These are phyloP conservation scores for Athrips mouffetella DNA, from an alignment of 2,888 invertebrate genomes.

Conservation along the genomic window DNA sequence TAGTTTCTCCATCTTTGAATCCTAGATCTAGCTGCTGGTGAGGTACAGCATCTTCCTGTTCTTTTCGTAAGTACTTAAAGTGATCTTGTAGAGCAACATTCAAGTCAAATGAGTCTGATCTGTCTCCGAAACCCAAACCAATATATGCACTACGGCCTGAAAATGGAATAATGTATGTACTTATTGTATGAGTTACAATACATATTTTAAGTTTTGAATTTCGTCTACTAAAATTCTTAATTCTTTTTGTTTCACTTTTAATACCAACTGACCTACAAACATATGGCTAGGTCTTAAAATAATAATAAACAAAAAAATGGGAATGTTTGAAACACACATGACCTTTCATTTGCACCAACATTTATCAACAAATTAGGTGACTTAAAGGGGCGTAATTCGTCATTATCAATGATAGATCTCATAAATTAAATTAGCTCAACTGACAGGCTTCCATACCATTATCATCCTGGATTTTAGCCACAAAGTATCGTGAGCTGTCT, in stretches of 20 bases:
- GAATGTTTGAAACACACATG: too few relatives aligned
- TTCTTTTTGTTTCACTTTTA: too few relatives aligned
- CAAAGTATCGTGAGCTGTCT: conserved; percentile 99
- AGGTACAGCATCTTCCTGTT: conserved; percentile 86
- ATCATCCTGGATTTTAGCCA: conserved; percentile 95
- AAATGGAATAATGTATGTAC: conserved; percentile 24
- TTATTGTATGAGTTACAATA: too few relatives aligned
- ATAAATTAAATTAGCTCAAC: not conserved
- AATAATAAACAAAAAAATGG: not conserved
- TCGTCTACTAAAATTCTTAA: too few relatives aligned
- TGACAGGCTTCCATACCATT: conserved; percentile 79
- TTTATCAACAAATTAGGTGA: not conserved
- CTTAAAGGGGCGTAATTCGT: conserved; percentile 12
- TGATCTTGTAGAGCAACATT: conserved; percentile 99
- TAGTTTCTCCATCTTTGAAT: conserved; percentile 99
- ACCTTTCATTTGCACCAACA: too few relatives aligned
- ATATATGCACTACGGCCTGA: conserved; percentile 93
- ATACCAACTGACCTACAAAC: too few relatives aligned
- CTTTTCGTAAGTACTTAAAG: conserved; percentile 95
- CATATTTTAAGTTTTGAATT: too few relatives aligned
- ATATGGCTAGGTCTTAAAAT: not conserved
- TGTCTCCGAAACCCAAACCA: conserved; percentile 97
- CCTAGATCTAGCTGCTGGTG: conserved; percentile 93
- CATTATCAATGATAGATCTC: not conserved
- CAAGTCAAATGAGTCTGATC: conserved; percentile 98